These are phyloP conservation scores for Acrossocheilus wenchowensis DNA, from an alignment of 2,797 vertebrate genomes.

Conservation along the genomic window DNA sequence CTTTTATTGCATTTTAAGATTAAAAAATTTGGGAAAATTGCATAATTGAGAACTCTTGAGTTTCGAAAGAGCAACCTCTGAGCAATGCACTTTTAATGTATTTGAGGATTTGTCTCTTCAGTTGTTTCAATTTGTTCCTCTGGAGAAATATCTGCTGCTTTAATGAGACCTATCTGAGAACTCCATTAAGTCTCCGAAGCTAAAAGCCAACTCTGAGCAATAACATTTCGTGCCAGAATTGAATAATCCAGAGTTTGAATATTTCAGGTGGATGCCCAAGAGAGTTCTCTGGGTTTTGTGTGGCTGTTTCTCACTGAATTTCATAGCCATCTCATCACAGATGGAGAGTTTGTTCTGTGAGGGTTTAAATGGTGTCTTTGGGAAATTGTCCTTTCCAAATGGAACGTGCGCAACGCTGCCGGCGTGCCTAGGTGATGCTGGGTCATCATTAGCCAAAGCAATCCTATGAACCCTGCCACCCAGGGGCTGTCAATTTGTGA, in stretches of 20 bases:
- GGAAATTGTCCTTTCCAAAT: constrained; percentile 35
- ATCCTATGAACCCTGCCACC: constrained; percentile 36
- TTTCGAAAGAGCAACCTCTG: background rate
- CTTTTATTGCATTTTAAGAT: background rate
- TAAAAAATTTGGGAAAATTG: background rate
- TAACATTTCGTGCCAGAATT: constrained; percentile 9
- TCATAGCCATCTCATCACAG: constrained; percentile 32
- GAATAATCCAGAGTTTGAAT: constrained; percentile 29
- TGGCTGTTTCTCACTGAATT: background rate
- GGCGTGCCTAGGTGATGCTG: constrained; percentile 25
- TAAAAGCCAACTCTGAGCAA: background rate
- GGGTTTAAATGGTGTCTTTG: constrained; percentile 38
- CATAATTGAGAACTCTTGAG: background rate
- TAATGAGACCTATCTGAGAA: background rate
- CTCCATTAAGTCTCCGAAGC: background rate
- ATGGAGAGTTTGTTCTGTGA: constrained; percentile 20
- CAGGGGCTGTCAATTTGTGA: constrained; percentile 34
- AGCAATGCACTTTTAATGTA: background rate
- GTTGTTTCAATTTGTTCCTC: background rate
- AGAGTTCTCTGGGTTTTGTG: constrained; percentile 18
- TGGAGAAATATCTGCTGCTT: background rate
- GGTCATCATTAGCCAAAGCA: constrained; percentile 29
- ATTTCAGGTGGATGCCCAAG: constrained; percentile 34
- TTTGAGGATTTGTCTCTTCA: background rate
- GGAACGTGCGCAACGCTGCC: background rate